Conservation (phyloP, 2,888 invertebrate species). For the Altica lythri region DNA sequence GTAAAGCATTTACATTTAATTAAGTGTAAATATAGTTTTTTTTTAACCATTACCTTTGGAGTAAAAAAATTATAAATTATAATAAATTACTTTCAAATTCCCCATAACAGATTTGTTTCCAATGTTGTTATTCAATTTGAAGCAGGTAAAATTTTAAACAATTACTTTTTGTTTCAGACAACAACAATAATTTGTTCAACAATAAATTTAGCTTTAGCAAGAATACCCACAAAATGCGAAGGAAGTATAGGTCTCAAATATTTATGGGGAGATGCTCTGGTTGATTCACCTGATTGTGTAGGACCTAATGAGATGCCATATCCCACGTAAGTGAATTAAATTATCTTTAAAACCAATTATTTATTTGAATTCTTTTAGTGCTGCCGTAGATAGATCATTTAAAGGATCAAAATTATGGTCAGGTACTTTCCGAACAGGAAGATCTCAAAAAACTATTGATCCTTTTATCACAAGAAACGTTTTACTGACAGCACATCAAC, state of each 20-base stretch:
- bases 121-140: no score
- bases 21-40: no score
- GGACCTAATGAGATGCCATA: constrained; percentile 85
- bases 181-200: constrained; percentile 42
- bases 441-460: constrained; percentile 68
- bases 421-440: constrained; percentile 69
- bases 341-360: neutral
- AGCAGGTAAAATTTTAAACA: neutral
- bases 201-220: constrained; percentile 43
- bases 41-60: no score
- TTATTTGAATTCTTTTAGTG: constrained; percentile 61
- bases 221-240: constrained; percentile 59
- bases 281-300: constrained; percentile 75
- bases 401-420: constrained; percentile 68
- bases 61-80: no score
- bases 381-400: constrained; percentile 75
- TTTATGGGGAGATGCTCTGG: constrained; percentile 85
- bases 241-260: constrained; percentile 76
- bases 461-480: constrained; percentile 76
- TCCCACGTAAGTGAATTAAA: constrained; percentile 67
- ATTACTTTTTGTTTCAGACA: constrained; percentile 43
- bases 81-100: no score
- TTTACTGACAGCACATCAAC: constrained; percentile 66
- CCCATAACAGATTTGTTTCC: no score
- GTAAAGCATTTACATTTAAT: no score